These are phyloP conservation scores for Syngnathoides biaculeatus DNA, from an alignment of 2,113 vertebrate genomes.

Conservation along the genomic window DNA sequence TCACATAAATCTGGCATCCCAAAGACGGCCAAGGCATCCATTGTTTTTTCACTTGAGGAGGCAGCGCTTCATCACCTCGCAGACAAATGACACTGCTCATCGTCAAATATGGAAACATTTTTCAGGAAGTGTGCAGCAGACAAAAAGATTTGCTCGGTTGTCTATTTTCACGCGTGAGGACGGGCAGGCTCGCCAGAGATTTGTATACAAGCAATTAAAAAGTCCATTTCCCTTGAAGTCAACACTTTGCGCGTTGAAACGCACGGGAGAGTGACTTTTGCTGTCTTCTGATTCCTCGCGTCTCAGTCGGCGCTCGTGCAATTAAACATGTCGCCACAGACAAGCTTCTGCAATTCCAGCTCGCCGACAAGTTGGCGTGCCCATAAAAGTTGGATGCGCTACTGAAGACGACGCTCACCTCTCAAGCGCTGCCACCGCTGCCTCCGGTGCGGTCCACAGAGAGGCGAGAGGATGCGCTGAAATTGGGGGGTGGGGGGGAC, in stretches of 20 bases:
- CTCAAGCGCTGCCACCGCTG: conserved; percentile 19
- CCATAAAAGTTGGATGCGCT: conserved; percentile 28
- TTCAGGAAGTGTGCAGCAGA: not conserved
- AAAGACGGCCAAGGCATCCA: not conserved
- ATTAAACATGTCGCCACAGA: conserved; percentile 11
- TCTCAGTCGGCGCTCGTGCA: not conserved
- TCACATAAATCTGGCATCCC: no score
- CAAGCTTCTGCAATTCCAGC: conserved; percentile 15
- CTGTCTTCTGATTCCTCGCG: not conserved
- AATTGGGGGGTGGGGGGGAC: not conserved
- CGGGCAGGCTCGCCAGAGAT: not conserved
- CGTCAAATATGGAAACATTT: not conserved
- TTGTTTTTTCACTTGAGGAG: not conserved
- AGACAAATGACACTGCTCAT: not conserved
- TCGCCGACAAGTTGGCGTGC: conserved; percentile 8
- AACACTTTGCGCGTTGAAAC: conserved; percentile 9
- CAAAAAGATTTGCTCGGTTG: not conserved
- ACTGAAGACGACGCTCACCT: conserved; percentile 30
- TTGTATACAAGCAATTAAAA: conserved; percentile 1
- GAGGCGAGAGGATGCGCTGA: conserved; percentile 26
- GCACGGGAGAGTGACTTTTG: conserved; percentile 13
- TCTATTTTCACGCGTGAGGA: not conserved
- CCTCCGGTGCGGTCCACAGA: conserved; percentile 9
- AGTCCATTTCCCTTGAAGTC: not conserved
- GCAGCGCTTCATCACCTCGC: not conserved